These are phyloP conservation scores for Lamproptera curius DNA, from an alignment of 2,888 invertebrate species.

Conservation along the genomic window DNA sequence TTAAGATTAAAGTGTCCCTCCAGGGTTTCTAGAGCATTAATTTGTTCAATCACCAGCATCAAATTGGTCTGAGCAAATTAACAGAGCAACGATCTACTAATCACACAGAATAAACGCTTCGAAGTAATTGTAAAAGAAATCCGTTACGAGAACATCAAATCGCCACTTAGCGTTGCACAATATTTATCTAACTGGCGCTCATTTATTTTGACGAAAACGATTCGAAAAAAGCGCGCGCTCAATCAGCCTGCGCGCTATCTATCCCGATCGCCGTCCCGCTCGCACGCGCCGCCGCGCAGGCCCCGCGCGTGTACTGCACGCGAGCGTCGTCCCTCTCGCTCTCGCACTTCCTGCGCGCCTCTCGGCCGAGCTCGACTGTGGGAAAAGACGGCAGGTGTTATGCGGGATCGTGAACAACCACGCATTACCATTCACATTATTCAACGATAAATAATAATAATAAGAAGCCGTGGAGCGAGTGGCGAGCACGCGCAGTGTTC, in stretches of 20 bases:
- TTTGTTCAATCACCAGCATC: constrained; percentile 20
- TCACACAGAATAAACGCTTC: too few species aligned
- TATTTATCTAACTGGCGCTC: not conserved
- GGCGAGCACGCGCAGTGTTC: constrained; percentile 71
- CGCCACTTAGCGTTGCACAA: too few species aligned
- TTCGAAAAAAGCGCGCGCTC: constrained; percentile 8
- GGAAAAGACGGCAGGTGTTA: constrained; percentile 80
- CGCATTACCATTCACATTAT: constrained; percentile 79
- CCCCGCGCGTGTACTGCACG: constrained; percentile 63
- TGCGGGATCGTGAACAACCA: constrained; percentile 79
- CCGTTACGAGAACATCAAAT: not conserved
- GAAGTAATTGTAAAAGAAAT: too few species aligned
- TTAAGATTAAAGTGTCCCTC: constrained; percentile 30
- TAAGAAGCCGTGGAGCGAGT: constrained; percentile 76
- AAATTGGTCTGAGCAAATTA: not conserved
- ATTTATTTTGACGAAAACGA: constrained; percentile 12
- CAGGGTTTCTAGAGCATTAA: constrained; percentile 27
- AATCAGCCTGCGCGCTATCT: constrained; percentile 32
- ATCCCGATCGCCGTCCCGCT: constrained; percentile 45
- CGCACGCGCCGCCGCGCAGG: constrained; percentile 34
- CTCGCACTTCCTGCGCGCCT: constrained; percentile 66
- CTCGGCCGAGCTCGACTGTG: constrained; percentile 67
- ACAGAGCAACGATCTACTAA: not conserved
- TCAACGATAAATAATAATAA: constrained; percentile 78
- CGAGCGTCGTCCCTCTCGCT: constrained; percentile 54